These are phyloP conservation scores for Coccyzus lansbergi DNA, from an alignment of 2,797 vertebrate genomes.

Conservation along the genomic window DNA sequence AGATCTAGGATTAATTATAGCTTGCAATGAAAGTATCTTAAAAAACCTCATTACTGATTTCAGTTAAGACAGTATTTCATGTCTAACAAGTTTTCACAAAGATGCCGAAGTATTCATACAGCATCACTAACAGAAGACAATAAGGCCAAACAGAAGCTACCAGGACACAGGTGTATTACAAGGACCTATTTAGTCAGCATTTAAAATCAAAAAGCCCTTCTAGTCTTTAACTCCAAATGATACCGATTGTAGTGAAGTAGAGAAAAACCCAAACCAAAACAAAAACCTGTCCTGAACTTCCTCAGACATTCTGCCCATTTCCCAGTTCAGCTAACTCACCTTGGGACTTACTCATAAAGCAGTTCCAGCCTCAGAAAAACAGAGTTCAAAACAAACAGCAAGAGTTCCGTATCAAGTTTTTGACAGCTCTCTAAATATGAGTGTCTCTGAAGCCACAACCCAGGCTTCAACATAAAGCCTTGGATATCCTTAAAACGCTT, in stretches of 20 bases:
- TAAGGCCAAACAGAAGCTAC: background rate
- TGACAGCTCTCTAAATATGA: background rate
- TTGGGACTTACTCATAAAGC: background rate
- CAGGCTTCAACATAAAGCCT: background rate
- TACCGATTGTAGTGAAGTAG: fast-evolving
- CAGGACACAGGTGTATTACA: background rate
- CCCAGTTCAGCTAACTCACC: background rate
- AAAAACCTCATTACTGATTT: background rate
- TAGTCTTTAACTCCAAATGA: background rate
- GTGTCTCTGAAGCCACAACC: background rate
- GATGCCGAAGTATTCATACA: background rate
- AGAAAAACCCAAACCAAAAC: background rate
- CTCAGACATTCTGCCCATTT: background rate
- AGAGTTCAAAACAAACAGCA: background rate
- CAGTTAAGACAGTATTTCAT: conserved; percentile 14
- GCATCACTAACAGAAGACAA: background rate
- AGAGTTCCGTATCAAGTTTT: background rate
- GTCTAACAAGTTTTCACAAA: conserved; percentile 17
- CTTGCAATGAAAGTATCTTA: background rate
- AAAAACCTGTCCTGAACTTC: background rate
- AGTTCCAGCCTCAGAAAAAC: background rate
- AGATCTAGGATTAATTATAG: conserved; percentile 60
- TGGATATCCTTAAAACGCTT: background rate
- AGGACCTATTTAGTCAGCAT: background rate
- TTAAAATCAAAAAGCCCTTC: background rate